A percentile compares a stretch with the other conserved stretches of the same genome.
Evolutionary conservation across 2,888 invertebrate genomes (phyloP).

Genomic region (Lycophotia porphyrea): DNA sequence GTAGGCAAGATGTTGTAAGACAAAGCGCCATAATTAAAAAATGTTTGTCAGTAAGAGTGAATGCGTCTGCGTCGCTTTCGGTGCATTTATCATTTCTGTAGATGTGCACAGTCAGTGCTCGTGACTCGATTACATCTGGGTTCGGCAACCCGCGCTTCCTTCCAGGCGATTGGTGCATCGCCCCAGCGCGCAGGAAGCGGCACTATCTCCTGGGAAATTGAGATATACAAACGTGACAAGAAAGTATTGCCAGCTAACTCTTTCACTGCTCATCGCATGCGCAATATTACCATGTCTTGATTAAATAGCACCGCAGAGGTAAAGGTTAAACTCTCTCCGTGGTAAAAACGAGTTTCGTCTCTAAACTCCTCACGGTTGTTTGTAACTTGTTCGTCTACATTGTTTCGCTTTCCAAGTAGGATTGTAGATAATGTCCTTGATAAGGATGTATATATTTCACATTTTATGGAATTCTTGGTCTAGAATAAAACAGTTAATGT

Average conservation of each 20-base stretch:
- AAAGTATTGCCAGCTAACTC: constrained; percentile 45
- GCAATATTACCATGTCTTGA: constrained; percentile 50
- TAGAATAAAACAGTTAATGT: neutral
- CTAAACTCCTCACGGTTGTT: constrained; percentile 40
- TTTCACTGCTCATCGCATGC: constrained; percentile 37
- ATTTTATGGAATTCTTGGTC: neutral
- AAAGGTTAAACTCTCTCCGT: constrained; percentile 68
- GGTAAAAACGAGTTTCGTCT: constrained; percentile 59
- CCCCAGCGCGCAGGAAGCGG: constrained; percentile 46
- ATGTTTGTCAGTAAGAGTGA: constrained; percentile 2
- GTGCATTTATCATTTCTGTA: constrained; percentile 26
- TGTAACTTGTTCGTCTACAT: constrained; percentile 46
- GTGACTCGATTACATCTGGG: constrained; percentile 67
- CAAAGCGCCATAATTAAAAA: constrained; percentile 26
- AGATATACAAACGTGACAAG: constrained; percentile 61
- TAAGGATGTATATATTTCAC: constrained; percentile 8
- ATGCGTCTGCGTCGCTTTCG: neutral
- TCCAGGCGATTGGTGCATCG: constrained; percentile 38
- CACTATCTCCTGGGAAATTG: constrained; percentile 55
- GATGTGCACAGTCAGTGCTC: constrained; percentile 46
- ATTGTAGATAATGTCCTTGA: constrained; percentile 8
- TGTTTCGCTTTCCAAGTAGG: constrained; percentile 46
- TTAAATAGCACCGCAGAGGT: constrained; percentile 60
- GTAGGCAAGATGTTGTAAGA: neutral
- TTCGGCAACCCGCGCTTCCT: constrained; percentile 68